Conservation (phyloP, 2,797 vertebrate species). For the Sebastes melanostomus region DNA sequence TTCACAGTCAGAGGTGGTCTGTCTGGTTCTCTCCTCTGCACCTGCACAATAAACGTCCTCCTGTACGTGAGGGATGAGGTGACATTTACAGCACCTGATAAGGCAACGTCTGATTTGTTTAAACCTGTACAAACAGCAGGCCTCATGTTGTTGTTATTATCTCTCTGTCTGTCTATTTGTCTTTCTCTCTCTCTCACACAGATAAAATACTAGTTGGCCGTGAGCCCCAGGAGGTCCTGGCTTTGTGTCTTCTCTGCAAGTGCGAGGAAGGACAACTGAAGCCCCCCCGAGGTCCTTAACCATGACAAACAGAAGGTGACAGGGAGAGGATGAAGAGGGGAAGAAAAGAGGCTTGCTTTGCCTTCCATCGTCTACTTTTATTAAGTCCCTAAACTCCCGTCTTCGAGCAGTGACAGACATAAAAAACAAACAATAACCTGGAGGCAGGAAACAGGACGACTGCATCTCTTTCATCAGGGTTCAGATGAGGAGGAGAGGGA, state of each 20-base stretch:
- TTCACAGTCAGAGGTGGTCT: not conserved
- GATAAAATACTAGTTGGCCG: not conserved
- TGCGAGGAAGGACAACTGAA: not conserved
- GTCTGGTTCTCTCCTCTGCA: not conserved
- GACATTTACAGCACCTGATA: not conserved
- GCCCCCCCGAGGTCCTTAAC: not conserved
- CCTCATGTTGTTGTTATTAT: not conserved
- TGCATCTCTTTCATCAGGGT: not conserved
- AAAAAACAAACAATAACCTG: not conserved
- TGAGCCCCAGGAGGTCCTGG: not conserved
- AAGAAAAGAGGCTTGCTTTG: not conserved
- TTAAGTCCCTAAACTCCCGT: not conserved
- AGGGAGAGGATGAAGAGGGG: not conserved
- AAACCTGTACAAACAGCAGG: not conserved
- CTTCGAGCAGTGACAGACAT: not conserved
- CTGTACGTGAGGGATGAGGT: not conserved
- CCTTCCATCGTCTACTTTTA: not conserved
- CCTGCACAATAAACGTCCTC: not conserved
- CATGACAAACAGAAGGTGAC: slow-evolving; percentile 9
- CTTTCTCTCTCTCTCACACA: not conserved
- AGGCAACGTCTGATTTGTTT: not conserved
- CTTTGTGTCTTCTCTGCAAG: not conserved
- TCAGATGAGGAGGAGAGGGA: not conserved
- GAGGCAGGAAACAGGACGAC: not conserved
- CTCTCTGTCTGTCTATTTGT: not conserved